phyloP scores from a whole-genome alignment of 1,140 invertebrate genomes.

The Mylabris phalerata region DNA sequence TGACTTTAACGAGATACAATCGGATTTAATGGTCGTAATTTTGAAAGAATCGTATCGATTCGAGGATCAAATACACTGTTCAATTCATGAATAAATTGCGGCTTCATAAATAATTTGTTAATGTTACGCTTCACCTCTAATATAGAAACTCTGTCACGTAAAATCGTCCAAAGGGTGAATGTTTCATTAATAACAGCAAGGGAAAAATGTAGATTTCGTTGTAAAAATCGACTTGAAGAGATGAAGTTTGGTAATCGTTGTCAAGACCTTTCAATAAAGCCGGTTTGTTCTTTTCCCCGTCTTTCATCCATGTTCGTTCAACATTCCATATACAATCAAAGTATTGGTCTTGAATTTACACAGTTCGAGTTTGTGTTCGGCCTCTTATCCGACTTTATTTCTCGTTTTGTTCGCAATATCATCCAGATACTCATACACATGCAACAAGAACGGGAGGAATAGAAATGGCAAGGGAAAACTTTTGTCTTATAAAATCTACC shows the following conservation, averaged over 20 bases:
- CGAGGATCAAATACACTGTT: no score
- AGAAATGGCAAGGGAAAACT: conserved; percentile 1
- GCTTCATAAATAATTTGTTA: no score
- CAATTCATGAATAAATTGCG: no score
- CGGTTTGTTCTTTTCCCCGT: no score
- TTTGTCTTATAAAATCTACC: conserved; percentile 25
- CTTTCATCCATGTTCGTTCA: no score
- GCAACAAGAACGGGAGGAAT: no score
- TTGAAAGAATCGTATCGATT: no score
- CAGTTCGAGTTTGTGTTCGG: conserved; percentile 19
- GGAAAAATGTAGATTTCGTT: conserved; percentile 10
- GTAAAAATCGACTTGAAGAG: conserved; percentile 14
- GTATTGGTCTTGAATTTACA: conserved; percentile 15
- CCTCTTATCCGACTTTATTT: conserved; percentile 19
- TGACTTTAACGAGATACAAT: no score
- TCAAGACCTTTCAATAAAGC: no score
- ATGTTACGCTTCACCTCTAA: neutral
- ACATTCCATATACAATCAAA: no score
- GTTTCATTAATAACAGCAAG: conserved; percentile 8
- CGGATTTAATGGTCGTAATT: no score
- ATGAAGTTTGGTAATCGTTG: conserved; percentile 4
- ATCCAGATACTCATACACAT: no score
- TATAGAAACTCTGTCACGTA: conserved; percentile 13
- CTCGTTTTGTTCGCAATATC: conserved; percentile 18
- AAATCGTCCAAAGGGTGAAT: conserved; percentile 10